phyloP scores from a whole-genome alignment of 2,888 invertebrate species.

The Drosophila percnosoma region DNA sequence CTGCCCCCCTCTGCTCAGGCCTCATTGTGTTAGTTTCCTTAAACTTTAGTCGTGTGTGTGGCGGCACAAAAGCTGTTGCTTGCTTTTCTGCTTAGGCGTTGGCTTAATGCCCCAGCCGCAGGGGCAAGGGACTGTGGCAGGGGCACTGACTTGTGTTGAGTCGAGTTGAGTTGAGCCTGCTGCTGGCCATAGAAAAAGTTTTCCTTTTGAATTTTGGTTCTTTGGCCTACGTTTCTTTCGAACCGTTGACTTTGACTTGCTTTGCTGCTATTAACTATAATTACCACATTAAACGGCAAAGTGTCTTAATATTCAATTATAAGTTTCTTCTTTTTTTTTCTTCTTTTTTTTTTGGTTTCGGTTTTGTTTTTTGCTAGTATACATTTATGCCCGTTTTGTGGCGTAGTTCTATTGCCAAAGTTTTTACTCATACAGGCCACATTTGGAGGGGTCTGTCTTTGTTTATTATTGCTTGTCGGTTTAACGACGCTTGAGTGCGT shows the following conservation, averaged over 20 bases:
- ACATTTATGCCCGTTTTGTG: conserved; percentile 57
- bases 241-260: conserved; percentile 69
- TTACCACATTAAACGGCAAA: conserved; percentile 81
- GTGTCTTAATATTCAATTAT: conserved; percentile 82
- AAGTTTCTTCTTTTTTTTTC: conserved; percentile 57
- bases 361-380: neutral
- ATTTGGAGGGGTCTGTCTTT: conserved; percentile 17
- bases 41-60: conserved; percentile 50
- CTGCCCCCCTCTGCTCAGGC: conserved; percentile 27
- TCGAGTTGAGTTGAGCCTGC: conserved; percentile 7
- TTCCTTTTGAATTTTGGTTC: conserved; percentile 44
- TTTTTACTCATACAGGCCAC: conserved; percentile 53
- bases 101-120: conserved; percentile 73
- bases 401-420: conserved; percentile 62
- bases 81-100: conserved; percentile 74
- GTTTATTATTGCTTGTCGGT: conserved; percentile 31
- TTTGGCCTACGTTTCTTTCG: conserved; percentile 44
- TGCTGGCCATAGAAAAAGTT: conserved; percentile 43
- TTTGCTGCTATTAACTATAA: conserved; percentile 77
- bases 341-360: neutral
- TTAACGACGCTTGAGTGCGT: conserved; percentile 70
- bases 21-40: conserved; percentile 60
- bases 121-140: conserved; percentile 24
- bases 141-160: neutral
- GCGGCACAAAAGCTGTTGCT: conserved; percentile 74